A percentile compares a stretch with the other conserved stretches of the same genome.
Conservation (phyloP, 1,140 invertebrate genomes). For the Lepidotrigona ventralis region DNA sequence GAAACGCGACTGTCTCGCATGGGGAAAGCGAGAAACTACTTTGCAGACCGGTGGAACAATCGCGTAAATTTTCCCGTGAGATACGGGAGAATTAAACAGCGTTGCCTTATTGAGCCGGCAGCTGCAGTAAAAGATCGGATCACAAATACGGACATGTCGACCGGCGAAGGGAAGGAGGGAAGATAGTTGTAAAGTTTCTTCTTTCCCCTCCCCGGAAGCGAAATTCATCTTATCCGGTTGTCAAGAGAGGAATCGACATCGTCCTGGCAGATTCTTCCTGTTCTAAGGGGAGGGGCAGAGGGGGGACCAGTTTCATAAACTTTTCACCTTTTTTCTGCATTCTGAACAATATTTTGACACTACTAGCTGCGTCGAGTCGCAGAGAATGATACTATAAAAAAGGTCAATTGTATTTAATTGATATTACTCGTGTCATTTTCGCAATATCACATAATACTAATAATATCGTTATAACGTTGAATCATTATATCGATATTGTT, state of each 20-base stretch:
- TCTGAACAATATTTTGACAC: slow-evolving; percentile 38
- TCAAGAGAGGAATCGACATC: slow-evolving; percentile 39
- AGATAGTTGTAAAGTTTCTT: slow-evolving; percentile 68
- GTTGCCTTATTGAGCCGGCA: background rate
- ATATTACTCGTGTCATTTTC: no score
- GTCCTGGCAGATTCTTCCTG: slow-evolving; percentile 57
- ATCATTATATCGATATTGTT: no score
- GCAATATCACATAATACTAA: no score
- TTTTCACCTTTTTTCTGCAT: background rate
- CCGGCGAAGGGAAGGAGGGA: background rate
- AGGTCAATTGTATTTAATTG: background rate
- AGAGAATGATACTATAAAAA: background rate
- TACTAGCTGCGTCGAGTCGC: no score
- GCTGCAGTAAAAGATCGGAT: background rate
- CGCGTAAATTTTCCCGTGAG: background rate
- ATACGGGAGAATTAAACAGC: background rate
- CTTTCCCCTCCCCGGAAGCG: slow-evolving; percentile 54
- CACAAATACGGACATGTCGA: slow-evolving; percentile 11
- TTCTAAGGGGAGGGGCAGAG: slow-evolving; percentile 27
- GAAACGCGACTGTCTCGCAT: no score
- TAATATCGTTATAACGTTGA: no score
- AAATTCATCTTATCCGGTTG: slow-evolving; percentile 31
- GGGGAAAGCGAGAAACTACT: background rate
- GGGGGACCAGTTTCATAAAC: slow-evolving; percentile 11
- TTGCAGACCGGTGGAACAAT: background rate